phyloP scores from a whole-genome alignment of 1,140 invertebrate species.

The Neodiprion fabricii region DNA sequence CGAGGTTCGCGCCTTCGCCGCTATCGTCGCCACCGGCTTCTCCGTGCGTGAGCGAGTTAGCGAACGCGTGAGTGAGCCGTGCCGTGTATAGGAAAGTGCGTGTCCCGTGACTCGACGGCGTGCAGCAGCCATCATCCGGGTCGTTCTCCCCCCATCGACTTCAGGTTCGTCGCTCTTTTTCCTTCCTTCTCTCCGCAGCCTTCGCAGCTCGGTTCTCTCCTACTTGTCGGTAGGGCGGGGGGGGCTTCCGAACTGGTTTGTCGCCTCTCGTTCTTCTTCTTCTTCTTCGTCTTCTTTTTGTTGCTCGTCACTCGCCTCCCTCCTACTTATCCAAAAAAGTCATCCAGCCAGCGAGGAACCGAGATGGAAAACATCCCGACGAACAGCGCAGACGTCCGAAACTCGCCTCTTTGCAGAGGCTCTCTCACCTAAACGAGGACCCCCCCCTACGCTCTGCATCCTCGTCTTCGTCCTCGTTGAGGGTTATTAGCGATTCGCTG shows the following conservation, averaged over 20 bases:
- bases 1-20: conserved; percentile 15
- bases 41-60: conserved; percentile 27
- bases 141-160: conserved; percentile 9
- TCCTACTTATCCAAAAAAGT: not conserved
- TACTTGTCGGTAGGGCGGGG: not conserved
- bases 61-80: conserved; percentile 28
- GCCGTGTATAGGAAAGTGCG: conserved; percentile 32
- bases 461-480: no score
- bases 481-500: no score
- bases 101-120: conserved; percentile 21
- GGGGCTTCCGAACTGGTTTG: not conserved
- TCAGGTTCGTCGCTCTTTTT: not conserved
- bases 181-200: not conserved
- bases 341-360: no score
- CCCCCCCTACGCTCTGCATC: no score
- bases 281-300: not conserved
- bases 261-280: not conserved
- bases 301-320: not conserved
- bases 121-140: conserved; percentile 10
- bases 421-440: no score
- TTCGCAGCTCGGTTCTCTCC: no score
- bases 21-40: conserved; percentile 29
- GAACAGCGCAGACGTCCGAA: no score
- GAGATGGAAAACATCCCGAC: no score
- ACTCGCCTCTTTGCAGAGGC: no score